These are phyloP conservation scores for Buphagus erythrorhynchus DNA, from an alignment of 2,797 vertebrate species.

Conservation along the genomic window DNA sequence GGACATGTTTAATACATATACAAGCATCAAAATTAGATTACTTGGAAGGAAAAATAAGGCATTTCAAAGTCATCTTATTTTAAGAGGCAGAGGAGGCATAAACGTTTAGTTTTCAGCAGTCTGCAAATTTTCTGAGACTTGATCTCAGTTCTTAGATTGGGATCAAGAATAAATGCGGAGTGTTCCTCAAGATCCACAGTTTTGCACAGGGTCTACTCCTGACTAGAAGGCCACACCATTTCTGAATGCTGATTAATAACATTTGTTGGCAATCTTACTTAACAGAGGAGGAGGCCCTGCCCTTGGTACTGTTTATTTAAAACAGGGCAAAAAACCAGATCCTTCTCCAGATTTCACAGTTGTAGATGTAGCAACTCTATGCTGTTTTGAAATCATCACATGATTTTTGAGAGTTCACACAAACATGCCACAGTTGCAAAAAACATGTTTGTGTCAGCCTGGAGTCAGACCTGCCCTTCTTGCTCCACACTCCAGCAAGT, in stretches of 20 bases:
- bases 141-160: not conserved
- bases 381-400: constrained; percentile 50
- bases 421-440: constrained; percentile 40
- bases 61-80: not conserved
- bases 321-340: constrained; percentile 2
- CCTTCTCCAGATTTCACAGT: constrained; percentile 18
- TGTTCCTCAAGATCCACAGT: not conserved
- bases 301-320: constrained; percentile 18
- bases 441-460: constrained; percentile 61
- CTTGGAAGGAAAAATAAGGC: not conserved
- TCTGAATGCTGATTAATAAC: not conserved
- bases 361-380: constrained; percentile 36
- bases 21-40: not conserved
- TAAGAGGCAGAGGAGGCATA: not conserved
- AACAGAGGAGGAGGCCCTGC: not conserved
- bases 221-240: not conserved
- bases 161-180: not conserved
- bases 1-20: not conserved
- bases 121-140: not conserved
- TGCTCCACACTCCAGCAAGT: not conserved
- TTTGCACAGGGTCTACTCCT: not conserved
- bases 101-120: not conserved
- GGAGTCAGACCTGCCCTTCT: constrained; percentile 28
- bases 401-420: constrained; percentile 30
- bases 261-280: not conserved